Conservation (phyloP, 2,113 vertebrate species). For the Todiramphus chloris region DNA sequence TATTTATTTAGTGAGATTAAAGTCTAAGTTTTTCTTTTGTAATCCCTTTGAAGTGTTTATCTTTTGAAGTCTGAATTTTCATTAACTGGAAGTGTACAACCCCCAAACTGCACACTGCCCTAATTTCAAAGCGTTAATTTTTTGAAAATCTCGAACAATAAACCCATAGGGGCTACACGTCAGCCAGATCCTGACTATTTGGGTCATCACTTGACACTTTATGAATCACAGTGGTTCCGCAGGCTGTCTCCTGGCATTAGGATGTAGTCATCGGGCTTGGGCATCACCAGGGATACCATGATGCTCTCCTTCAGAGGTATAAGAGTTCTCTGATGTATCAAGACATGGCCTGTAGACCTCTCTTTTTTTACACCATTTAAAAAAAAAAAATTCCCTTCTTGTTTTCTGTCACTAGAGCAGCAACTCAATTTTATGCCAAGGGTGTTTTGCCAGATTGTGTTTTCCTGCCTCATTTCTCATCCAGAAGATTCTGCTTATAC, state of each 20-base stretch:
- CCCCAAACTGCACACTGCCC: neutral
- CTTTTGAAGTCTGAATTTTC: constrained; percentile 62
- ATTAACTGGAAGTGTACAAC: constrained; percentile 38
- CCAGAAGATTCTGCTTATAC: neutral
- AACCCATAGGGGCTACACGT: neutral
- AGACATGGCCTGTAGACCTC: neutral
- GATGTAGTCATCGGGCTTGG: neutral
- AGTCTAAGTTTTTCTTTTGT: constrained; percentile 45
- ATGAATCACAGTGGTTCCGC: neutral
- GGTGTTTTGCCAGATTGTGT: neutral
- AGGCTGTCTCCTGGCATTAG: neutral
- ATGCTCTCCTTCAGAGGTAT: neutral
- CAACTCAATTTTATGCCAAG: neutral
- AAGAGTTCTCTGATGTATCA: neutral
- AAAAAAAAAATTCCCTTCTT: too few species aligned
- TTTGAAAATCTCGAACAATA: neutral
- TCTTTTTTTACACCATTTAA: neutral
- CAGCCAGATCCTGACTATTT: neutral
- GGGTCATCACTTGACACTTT: neutral
- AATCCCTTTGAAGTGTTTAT: constrained; percentile 64
- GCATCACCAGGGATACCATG: neutral
- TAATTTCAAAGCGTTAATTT: constrained; percentile 21
- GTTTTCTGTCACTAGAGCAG: neutral
- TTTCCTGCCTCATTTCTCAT: neutral
- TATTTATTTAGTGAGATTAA: constrained; percentile 66